phyloP scores from a whole-genome alignment of 2,797 vertebrate genomes.

The Myiotriccus ornatus region DNA sequence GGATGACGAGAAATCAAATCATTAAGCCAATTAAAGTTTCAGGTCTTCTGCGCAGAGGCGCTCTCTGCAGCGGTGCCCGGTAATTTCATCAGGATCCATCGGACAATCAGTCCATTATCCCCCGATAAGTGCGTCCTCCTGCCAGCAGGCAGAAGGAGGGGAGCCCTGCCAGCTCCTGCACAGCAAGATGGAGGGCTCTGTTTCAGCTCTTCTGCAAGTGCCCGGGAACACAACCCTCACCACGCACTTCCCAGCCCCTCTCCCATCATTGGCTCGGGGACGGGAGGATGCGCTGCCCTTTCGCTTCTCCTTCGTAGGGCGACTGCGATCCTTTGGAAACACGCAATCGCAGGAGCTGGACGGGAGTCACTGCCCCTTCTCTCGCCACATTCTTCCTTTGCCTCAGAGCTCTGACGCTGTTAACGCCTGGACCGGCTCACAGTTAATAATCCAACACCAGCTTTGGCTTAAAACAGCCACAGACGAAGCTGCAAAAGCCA shows the following conservation, averaged over 20 bases:
- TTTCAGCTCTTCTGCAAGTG: not conserved
- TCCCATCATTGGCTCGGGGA: not conserved
- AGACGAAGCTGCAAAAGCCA: not conserved
- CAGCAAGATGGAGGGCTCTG: constrained; percentile 47
- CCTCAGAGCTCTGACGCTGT: not conserved
- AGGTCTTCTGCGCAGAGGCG: not conserved
- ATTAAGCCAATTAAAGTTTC: constrained; percentile 62
- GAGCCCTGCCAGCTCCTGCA: constrained; percentile 26
- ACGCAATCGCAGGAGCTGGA: not conserved
- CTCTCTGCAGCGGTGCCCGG: constrained; percentile 3
- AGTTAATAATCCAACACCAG: constrained; percentile 11
- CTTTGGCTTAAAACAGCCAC: not conserved
- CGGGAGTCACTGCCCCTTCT: not conserved
- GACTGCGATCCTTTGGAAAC: not conserved
- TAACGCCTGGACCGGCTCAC: not conserved
- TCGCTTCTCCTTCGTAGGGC: not conserved
- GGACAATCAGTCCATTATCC: constrained; percentile 62
- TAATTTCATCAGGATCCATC: constrained; percentile 52
- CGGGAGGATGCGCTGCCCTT: not conserved
- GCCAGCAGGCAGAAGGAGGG: constrained; percentile 23
- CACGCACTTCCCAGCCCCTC: not conserved
- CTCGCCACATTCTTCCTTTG: not conserved
- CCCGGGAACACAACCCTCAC: not conserved
- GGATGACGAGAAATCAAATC: constrained; percentile 28
- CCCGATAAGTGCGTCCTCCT: constrained; percentile 8